Evolutionary conservation across 2,888 invertebrate genomes (phyloP).

Genomic region (Urechis unicinctus): DNA sequence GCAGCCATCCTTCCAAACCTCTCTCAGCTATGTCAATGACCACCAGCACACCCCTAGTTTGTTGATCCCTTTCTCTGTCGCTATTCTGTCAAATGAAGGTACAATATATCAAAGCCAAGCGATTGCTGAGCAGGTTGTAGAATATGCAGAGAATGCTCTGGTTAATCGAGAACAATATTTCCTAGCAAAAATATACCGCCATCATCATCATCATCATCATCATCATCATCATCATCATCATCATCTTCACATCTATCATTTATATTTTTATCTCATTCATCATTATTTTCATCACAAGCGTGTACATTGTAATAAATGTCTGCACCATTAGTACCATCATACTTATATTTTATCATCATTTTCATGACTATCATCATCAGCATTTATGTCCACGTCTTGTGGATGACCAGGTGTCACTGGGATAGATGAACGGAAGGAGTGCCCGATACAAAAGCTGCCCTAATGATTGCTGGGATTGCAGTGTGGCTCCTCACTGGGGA

Average conservation of each 20-base stretch:
- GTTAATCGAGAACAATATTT: constrained; percentile 67
- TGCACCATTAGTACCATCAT: not conserved
- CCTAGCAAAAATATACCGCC: constrained; percentile 54
- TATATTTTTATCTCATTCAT: too few relatives aligned
- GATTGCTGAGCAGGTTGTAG: too few relatives aligned
- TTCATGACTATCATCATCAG: too few relatives aligned
- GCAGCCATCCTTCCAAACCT: constrained; percentile 52
- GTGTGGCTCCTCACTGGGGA: constrained; percentile 74
- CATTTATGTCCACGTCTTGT: too few relatives aligned
- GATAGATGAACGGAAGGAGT: constrained; percentile 71
- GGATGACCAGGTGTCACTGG: constrained; percentile 58
- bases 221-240: not conserved
- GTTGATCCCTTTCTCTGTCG: too few relatives aligned
- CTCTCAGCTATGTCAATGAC: not conserved
- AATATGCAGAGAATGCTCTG: constrained; percentile 65
- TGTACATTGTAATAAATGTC: too few relatives aligned
- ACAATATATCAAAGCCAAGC: too few relatives aligned
- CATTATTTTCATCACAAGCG: too few relatives aligned
- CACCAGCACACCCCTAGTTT: too few relatives aligned
- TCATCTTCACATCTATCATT: too few relatives aligned
- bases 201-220: not conserved
- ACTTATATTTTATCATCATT: too few relatives aligned
- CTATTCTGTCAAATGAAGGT: too few relatives aligned
- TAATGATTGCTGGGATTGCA: constrained; percentile 57
- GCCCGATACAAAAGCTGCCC: constrained; percentile 76